Base-by-base conservation (phyloP, 2,113 vertebrate species). In the Carassius auratus region DNA sequence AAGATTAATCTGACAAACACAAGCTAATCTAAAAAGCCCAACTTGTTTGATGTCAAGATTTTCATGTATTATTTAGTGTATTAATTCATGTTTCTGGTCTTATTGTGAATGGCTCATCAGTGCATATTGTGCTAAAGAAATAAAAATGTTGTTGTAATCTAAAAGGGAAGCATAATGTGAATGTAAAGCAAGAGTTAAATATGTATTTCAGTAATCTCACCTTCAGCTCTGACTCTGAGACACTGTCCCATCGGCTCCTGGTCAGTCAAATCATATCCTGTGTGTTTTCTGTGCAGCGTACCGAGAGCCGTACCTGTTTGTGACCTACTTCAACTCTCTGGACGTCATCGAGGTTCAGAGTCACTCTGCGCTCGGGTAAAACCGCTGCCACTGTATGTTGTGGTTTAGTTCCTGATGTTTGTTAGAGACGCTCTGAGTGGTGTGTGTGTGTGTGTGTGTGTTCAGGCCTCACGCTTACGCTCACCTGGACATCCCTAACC, bases 321-420 rank as follows among this genome's bases (percentile, higher is more conserved):
- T 57, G n/a, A 99, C 97, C 80, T 98, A 99, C 93, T 99, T 99
- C 94, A 99, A 98, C 93, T 99, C 98, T 87, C 94, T 99, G 75
- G 98, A 99, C 87, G 98, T 99, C 57, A 97, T 99, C 3, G 98
- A 99, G 93, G 97, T 99, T 91, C 97, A 98, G 93, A 96, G 96
- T 76, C 97, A 98, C 45, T 94, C 96, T 89, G 96, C 97, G 78
- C 93, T 98, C 26, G 97, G 98, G 98, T 99, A 92, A 96, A 95
- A 50, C 48, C 42, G 87, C 38, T 69, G 7, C 2, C 30, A 0
- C 14, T 10, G 0, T 4, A 3, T 8, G n/a, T 13, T 23, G 7
- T 38, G 17, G 4, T 52, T 19, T 30, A 3, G 7, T 59, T 71
- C 48, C 1, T 8, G 21, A 38, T 19, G 42, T 15, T 82, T 14